These are phyloP conservation scores for Cataglyphis altisquamis DNA, from an alignment of 2,888 invertebrate genomes.

Conservation along the genomic window DNA sequence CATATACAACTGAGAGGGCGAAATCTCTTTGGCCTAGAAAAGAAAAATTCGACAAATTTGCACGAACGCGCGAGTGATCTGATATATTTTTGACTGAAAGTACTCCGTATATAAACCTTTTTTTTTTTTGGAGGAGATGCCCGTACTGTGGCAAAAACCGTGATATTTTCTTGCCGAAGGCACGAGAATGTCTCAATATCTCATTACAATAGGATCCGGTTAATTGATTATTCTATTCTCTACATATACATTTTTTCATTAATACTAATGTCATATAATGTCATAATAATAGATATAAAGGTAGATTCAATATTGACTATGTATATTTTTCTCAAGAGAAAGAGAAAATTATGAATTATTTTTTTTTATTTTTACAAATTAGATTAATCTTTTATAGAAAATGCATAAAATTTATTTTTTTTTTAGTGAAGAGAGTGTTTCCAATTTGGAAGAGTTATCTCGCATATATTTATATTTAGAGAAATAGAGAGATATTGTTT, in stretches of 20 bases:
- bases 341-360: not conserved
- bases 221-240: not conserved
- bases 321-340: not conserved
- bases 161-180: constrained; percentile 20
- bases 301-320: not conserved
- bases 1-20: constrained; percentile 33
- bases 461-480: not conserved
- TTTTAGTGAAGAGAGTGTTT: not conserved
- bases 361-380: not conserved
- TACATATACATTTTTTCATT: not conserved
- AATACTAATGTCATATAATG: not conserved
- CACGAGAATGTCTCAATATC: constrained; percentile 32
- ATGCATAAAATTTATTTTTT: not conserved
- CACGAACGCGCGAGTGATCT: constrained; percentile 68
- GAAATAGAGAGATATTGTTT: too few species aligned
- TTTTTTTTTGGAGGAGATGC: constrained; percentile 66
- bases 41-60: constrained; percentile 53
- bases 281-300: not conserved
- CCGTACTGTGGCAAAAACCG: constrained; percentile 51
- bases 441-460: not conserved
- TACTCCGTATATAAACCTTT: constrained; percentile 75
- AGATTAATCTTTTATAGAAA: not conserved
- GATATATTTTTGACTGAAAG: constrained; percentile 79
- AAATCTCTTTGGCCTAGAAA: constrained; percentile 79
- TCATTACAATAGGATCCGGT: constrained; percentile 19